A percentile compares a stretch with the other conserved stretches of the same genome.
phyloP scores from a whole-genome alignment of 2,113 vertebrate genomes.

The Grus americana region DNA sequence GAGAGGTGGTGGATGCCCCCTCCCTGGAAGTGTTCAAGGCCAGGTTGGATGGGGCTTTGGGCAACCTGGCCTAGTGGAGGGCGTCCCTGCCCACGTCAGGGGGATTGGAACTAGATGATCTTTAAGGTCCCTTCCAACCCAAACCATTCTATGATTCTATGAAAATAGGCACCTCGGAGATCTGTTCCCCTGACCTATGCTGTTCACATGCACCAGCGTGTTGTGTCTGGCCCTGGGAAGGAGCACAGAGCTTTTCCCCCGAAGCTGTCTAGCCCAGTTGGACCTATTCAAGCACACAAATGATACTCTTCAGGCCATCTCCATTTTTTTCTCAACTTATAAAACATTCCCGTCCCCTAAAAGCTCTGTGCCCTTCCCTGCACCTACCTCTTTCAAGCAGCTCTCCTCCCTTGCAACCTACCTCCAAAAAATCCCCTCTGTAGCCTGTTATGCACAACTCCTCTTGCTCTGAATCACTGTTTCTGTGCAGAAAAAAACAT shows the following conservation, averaged over 20 bases:
- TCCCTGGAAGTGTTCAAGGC: too few species aligned
- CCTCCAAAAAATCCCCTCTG: neutral
- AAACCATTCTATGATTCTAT: too few species aligned
- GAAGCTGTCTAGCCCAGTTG: neutral
- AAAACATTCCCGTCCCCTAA: neutral
- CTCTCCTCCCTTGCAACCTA: neutral
- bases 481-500: fast-evolving
- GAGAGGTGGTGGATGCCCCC: too few species aligned
- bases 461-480: neutral
- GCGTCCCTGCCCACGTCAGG: too few species aligned
- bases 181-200: neutral
- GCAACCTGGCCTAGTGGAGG: too few species aligned
- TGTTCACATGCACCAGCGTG: fast-evolving
- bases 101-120: too few species aligned
- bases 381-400: neutral
- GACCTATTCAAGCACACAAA: neutral
- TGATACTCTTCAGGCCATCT: neutral
- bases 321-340: neutral
- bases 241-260: fast-evolving
- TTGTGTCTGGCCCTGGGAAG: neutral
- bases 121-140: too few species aligned
- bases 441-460: neutral
- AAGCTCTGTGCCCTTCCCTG: neutral
- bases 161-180: neutral
- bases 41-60: too few species aligned